phyloP scores from a whole-genome alignment of 2,797 vertebrate genomes.

The Columba guinea region DNA sequence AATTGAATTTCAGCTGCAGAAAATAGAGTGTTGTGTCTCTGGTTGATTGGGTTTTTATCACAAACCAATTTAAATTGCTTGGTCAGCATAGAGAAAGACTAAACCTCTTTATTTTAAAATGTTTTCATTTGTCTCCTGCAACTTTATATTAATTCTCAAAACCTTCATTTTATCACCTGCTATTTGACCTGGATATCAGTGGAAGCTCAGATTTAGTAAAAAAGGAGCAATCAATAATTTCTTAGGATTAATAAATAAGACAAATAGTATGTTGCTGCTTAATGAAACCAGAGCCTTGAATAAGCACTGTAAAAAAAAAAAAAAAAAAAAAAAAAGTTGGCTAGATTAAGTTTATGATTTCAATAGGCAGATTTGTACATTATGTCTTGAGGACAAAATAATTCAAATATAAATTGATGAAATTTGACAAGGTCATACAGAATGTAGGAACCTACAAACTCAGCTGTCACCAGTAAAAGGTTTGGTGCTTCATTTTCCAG shows the following conservation, averaged over 20 bases:
- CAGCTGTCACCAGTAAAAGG: background rate
- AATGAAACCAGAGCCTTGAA: background rate
- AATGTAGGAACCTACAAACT: background rate
- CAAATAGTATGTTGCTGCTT: background rate
- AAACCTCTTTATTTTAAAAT: background rate
- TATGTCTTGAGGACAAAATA: background rate
- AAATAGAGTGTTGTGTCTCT: background rate
- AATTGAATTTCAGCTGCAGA: background rate
- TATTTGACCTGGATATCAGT: background rate
- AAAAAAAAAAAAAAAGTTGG: background rate
- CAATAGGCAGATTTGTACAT: background rate
- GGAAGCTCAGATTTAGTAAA: background rate
- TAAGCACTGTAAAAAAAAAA: background rate
- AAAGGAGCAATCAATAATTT: background rate
- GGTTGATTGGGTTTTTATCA: background rate
- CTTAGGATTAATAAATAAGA: background rate
- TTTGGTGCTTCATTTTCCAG: background rate
- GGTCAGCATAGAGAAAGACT: background rate
- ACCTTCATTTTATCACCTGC: background rate
- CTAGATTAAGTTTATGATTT: background rate
- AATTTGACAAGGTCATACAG: background rate
- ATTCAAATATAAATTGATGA: background rate
- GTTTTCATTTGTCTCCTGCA: background rate
- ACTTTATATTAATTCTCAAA: background rate
- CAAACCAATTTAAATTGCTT: background rate